Evolutionary conservation across 2,888 invertebrate species (phyloP).

Genomic region (Azorinus chamasolen): DNA sequence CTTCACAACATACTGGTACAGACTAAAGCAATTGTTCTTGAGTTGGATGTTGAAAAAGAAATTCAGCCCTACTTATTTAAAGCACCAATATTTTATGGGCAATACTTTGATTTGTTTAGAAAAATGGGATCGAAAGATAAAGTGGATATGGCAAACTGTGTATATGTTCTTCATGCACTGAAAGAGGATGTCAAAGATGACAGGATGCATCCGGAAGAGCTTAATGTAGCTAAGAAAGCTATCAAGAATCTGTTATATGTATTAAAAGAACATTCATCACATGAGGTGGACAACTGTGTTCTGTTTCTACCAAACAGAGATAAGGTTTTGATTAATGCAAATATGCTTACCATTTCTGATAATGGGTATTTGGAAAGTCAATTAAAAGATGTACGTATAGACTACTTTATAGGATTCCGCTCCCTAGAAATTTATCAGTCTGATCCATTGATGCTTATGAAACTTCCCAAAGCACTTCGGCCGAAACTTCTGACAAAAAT

Average conservation of each 20-base stretch:
- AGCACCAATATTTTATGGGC: conserved; percentile 46
- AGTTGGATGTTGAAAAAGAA: conserved; percentile 14
- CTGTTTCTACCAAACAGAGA: conserved; percentile 15
- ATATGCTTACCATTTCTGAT: conserved; percentile 23
- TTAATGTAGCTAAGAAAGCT: not conserved
- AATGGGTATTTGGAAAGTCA: conserved; percentile 18
- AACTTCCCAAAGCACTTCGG: conserved; percentile 16
- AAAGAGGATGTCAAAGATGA: conserved; percentile 10
- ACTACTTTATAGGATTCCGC: conserved; percentile 41
- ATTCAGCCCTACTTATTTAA: conserved; percentile 56
- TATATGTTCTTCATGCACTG: conserved; percentile 41
- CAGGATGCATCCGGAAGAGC: conserved; percentile 26
- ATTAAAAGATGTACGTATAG: conserved; percentile 29
- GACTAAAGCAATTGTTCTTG: conserved; percentile 22
- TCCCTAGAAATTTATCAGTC: conserved; percentile 17
- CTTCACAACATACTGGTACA: conserved; percentile 27
- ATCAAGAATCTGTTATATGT: not conserved
- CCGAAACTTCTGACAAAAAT: conserved; percentile 31
- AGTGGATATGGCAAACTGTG: conserved; percentile 29
- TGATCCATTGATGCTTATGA: conserved; percentile 13
- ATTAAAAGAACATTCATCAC: not conserved
- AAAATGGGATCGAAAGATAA: conserved; percentile 41
- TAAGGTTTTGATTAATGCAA: conserved; percentile 3
- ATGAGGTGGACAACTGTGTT: not conserved
- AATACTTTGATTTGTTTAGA: conserved; percentile 46